Evolutionary conservation across 2,888 invertebrate species (phyloP).

Genomic region (Notodonta dromedarius): DNA sequence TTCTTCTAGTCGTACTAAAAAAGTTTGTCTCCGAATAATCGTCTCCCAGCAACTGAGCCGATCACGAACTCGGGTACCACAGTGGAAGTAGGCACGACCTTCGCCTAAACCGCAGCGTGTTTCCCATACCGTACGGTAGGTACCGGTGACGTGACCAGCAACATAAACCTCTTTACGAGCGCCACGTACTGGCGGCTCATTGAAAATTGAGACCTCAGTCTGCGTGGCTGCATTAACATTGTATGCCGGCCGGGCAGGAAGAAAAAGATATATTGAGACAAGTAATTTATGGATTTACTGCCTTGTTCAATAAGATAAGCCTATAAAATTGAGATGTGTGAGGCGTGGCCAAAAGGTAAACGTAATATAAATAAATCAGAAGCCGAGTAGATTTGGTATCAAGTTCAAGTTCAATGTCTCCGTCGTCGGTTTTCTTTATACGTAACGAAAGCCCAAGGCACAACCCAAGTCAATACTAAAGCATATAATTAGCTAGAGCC

Average conservation of each 20-base stretch:
- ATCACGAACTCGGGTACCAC: conserved; percentile 7
- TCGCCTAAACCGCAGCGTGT: conserved; percentile 41
- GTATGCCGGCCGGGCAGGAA: conserved; percentile 5
- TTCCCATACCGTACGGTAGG: conserved; percentile 46
- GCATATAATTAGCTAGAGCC: not conserved
- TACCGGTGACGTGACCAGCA: conserved; percentile 54
- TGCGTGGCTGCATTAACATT: conserved; percentile 25
- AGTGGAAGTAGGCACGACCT: conserved; percentile 37
- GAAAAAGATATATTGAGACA: not conserved
- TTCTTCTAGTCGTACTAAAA: no score
- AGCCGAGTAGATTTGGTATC: no score
- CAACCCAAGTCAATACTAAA: no score
- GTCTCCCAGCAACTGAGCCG: not conserved
- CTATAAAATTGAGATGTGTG: not conserved
- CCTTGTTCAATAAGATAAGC: not conserved
- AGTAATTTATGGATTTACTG: not conserved
- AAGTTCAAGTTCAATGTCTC: no score
- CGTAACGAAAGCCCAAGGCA: no score
- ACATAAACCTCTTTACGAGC: conserved; percentile 47
- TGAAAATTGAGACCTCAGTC: conserved; percentile 53
- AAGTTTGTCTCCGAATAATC: no score
- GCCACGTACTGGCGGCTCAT: conserved; percentile 40
- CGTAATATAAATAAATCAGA: no score
- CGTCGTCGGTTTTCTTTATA: not conserved
- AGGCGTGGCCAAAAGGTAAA: no score